Evolutionary conservation across 2,888 invertebrate genomes (phyloP).

Genomic region (Caenorhabditis macrosperma): DNA sequence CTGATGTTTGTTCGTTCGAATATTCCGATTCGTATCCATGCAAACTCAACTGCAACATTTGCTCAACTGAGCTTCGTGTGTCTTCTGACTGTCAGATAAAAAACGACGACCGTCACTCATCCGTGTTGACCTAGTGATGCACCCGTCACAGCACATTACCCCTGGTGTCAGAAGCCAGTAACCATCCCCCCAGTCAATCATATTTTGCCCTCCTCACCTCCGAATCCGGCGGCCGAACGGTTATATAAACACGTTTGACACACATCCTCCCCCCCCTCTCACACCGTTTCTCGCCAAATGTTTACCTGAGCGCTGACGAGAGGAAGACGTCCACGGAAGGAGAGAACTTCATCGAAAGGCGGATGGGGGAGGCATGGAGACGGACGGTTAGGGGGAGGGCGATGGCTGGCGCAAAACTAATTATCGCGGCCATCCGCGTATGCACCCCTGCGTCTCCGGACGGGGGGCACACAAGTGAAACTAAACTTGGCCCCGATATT

Average conservation of each 20-base stretch:
- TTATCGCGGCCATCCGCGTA: constrained; percentile 27
- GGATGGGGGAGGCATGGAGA: constrained; percentile 18
- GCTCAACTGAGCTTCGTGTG: too few species aligned
- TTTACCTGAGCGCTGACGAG: constrained; percentile 32
- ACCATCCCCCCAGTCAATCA: constrained; percentile 30
- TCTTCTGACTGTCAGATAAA: neutral
- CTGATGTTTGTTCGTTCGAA: neutral
- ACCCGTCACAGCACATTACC: constrained; percentile 16
- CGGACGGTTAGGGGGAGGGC: neutral
- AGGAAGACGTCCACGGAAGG: neutral
- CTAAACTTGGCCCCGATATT: constrained; percentile 52
- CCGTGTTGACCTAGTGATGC: neutral
- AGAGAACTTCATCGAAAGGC: neutral
- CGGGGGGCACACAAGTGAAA: constrained; percentile 18
- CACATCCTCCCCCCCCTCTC: constrained; percentile 18
- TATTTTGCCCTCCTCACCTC: constrained; percentile 5
- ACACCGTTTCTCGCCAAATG: constrained; percentile 20
- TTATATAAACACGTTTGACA: constrained; percentile 59
- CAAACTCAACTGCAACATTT: too few species aligned
- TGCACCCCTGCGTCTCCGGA: constrained; percentile 5
- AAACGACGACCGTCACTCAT: neutral
- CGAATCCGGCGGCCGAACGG: constrained; percentile 16
- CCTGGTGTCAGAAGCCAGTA: constrained; percentile 11
- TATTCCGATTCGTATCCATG: too few species aligned
- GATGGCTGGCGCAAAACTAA: constrained; percentile 52